These are phyloP conservation scores for Lasioglossum marginatum DNA, from an alignment of 2,888 invertebrate species.

Conservation along the genomic window DNA sequence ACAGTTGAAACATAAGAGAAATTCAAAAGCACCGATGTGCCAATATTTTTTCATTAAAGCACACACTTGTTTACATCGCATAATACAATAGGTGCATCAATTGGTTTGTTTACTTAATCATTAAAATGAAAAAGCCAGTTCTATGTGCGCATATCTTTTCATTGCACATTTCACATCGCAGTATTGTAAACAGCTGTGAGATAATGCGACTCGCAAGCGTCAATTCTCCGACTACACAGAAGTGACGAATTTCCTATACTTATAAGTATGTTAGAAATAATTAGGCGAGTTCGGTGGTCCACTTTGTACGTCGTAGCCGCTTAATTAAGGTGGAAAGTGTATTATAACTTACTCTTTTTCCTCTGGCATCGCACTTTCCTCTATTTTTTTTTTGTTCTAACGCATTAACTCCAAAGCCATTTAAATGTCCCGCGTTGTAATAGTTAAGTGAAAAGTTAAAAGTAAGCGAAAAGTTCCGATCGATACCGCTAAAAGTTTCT, in stretches of 20 bases:
- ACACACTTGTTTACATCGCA: no score
- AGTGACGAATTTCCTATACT: not conserved
- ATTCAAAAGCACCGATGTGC: not conserved
- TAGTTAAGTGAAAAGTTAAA: conserved; percentile 18
- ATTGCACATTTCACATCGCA: no score
- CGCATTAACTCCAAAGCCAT: not conserved
- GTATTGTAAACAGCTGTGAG: no score
- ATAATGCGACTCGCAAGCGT: no score
- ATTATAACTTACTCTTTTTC: not conserved
- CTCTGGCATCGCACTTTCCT: not conserved
- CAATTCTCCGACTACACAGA: no score
- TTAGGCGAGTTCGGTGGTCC: not conserved
- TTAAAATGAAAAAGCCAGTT: no score
- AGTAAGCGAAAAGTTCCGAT: not conserved
- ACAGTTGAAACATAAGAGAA: not conserved
- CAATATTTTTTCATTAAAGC: no score
- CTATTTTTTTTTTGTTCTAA: not conserved
- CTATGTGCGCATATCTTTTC: no score
- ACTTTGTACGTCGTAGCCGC: not conserved
- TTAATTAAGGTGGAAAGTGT: not conserved
- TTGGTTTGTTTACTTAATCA: no score
- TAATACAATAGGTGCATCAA: no score
- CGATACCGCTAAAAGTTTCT: conserved; percentile 28
- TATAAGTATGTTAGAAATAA: not conserved
- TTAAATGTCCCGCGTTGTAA: conserved; percentile 6